Evolutionary conservation across 2,888 invertebrate genomes (phyloP), one percentile per base, ranked within the genome.

Genomic region (Liposcelis brunnea): DNA sequence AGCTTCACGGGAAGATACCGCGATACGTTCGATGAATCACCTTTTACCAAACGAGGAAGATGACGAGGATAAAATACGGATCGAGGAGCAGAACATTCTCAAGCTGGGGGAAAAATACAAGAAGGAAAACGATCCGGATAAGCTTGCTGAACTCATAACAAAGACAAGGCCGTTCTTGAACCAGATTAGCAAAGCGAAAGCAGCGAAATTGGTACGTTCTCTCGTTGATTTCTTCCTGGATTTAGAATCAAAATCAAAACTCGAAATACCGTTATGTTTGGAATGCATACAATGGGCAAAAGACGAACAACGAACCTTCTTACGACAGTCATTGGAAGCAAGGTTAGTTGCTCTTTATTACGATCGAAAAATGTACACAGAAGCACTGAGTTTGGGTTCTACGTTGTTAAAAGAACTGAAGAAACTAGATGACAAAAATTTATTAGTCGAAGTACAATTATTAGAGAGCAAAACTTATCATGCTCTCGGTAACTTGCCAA

Each of bases 241-340:
- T 61, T 76, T 98, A 66, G 94, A 97, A 63, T 93, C 93, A 51
- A 87, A 84, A 43, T 93, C 91, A 52, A 95, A 95, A 44, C 89
- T 89, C 51, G 94, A 94, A 71, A 74, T 75, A 51, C 81, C 87
- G 65, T 67, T 90, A 50, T 89, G 89, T 64, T 86, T 86, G 68
- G 97, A 99, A 68, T 97, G 95, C 68, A 99, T 99, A 68, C 90
- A 94, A 68, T 98, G 98, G 98, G 94, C 98, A 26, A 93, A 93
- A 62, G 86, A 90, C 59, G 97, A 99, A 63, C 83, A 93, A 53
- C 77, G 98, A 54, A 95, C 94, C 15, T 99, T 97, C 65, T 68
- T 99, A 50, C 72, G 98, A 55, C 98, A 99, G 65, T 90, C 93
- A 1, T 65, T 98, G 54, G 94, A 98, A 63, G 87, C 95, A 12